phyloP scores from a whole-genome alignment of 2,113 vertebrate species.

The Syngnathus floridae region DNA sequence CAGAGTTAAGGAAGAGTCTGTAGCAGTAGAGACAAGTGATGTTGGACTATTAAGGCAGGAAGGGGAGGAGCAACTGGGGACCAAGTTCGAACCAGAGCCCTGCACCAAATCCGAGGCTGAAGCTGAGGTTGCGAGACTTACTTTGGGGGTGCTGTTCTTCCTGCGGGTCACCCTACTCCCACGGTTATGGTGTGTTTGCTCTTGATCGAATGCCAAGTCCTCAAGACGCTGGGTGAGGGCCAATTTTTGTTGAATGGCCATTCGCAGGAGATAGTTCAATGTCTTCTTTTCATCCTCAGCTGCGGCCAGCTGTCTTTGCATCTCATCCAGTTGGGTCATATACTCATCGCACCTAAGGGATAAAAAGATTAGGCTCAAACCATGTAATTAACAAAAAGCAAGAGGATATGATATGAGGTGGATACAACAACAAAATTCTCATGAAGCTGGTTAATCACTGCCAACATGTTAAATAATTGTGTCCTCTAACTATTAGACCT shows the following conservation, averaged over 20 bases:
- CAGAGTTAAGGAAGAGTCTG: slow-evolving; percentile 17
- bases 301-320: slow-evolving; percentile 95
- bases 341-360: slow-evolving; percentile 88
- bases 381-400: too few species aligned
- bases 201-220: slow-evolving; percentile 95
- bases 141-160: slow-evolving; percentile 89
- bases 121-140: slow-evolving; percentile 73
- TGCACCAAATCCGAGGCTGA: slow-evolving; percentile 17
- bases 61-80: slow-evolving; percentile 54
- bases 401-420: too few species aligned
- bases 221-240: slow-evolving; percentile 95
- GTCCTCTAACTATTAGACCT: too few species aligned
- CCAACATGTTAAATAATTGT: too few species aligned
- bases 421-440: too few species aligned
- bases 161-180: slow-evolving; percentile 73
- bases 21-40: slow-evolving; percentile 12
- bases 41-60: slow-evolving; percentile 33
- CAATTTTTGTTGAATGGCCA: slow-evolving; percentile 99
- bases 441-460: too few species aligned
- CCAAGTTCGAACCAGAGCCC: slow-evolving; percentile 23
- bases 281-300: slow-evolving; percentile 99
- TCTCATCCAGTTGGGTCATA: slow-evolving; percentile 90
- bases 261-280: slow-evolving; percentile 89
- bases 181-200: slow-evolving; percentile 84
- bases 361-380: too few species aligned